These are phyloP conservation scores for Anastrepha ludens DNA, from an alignment of 1,140 invertebrate species.

Conservation along the genomic window DNA sequence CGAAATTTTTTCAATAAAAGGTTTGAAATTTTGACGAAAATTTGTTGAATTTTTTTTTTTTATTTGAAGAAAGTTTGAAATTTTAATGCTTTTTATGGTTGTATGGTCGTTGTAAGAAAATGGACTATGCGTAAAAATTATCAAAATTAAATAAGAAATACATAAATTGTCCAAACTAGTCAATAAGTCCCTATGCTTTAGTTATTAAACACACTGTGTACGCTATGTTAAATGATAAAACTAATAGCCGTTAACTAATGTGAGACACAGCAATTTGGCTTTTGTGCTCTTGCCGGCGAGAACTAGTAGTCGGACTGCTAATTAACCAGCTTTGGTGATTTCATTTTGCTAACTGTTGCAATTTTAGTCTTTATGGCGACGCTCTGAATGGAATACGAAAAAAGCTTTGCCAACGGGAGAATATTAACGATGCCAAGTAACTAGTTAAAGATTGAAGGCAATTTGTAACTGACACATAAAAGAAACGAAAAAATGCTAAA, in stretches of 20 bases:
- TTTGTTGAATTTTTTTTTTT: no score
- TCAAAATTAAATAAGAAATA: no score
- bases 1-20: no score
- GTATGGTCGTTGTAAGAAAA: no score
- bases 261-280: conserved; percentile 22
- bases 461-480: neutral
- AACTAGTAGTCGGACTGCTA: conserved; percentile 16
- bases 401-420: neutral
- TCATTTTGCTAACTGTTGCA: conserved; percentile 1
- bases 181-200: no score
- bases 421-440: neutral
- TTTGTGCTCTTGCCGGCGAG: conserved; percentile 28
- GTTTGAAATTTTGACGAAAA: no score
- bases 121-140: no score
- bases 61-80: no score
- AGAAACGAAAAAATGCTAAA: neutral
- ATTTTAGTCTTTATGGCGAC: conserved; percentile 16
- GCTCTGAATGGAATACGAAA: conserved; percentile 2
- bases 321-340: conserved; percentile 50
- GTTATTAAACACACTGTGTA: no score
- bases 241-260: conserved; percentile 43
- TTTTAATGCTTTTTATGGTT: no score
- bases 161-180: no score
- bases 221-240: conserved; percentile 19
- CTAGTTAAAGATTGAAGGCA: neutral